Base-by-base conservation (phyloP, 2,888 invertebrate species). In the Plagodis dolabraria region DNA sequence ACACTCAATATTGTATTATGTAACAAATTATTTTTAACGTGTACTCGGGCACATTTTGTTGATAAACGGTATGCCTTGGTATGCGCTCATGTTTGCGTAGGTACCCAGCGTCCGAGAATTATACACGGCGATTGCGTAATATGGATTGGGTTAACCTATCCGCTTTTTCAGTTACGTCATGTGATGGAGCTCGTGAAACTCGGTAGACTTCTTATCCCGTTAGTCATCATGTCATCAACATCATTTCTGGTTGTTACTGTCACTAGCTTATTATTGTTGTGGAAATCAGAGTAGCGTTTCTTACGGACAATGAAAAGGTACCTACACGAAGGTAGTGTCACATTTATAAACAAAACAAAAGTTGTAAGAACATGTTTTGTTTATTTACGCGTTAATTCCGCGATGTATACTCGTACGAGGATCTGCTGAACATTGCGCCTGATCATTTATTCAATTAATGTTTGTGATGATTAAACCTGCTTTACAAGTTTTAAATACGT, bases 11-110 rank as follows among this genome's bases (percentile, higher is more conserved):
- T 54, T 35, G 47, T 11, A 36, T 22, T 36, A 36, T 44, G 47
- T 60, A 45, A 47, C 33, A 22, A 47, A 52, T 68, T 64, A 59
- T 60, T 65, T 63, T 63, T 64, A 63, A 60, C 54, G 61, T 52
- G n/a, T 45, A 50, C 51, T 43, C 57, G 42, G 44, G 5, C 5
- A 10, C 50, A 51, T 45, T 64, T 62, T 64, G 48, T 64, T 62
- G 58, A 54, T 60, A 59, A 47, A 48, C 36, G 48, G 49, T 49
- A 42, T 42, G 10, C n/a, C 42, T 57, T 50, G 22, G 22, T 22
- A 22, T 22, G 22, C 22, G 48, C 36, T 53, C 8, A n/a, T 57
- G 46, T 44, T 22, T 22, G 22, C 22, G 22, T 22, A 22, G 22
- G 22, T 22, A 22, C 22, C 22, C 22, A 22, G 22, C 22, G 22